These are phyloP conservation scores for Enhydra lutris DNA, from an alignment of 2,113 vertebrate species.

Conservation along the genomic window DNA sequence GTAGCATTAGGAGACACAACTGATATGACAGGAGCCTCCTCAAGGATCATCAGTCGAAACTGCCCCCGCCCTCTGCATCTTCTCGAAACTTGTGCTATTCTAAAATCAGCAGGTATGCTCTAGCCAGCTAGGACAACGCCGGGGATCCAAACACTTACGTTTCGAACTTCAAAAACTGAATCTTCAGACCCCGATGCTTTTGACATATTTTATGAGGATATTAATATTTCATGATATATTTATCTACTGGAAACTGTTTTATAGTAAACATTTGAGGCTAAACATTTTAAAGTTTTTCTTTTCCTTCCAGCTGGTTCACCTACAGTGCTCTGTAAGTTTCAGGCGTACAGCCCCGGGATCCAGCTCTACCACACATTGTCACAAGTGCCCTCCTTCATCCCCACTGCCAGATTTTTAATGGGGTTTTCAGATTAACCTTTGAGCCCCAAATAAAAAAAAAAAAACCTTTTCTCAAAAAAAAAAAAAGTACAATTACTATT, in stretches of 20 bases:
- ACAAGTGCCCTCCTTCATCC: background rate
- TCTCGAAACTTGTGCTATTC: background rate
- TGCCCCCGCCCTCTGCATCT: background rate
- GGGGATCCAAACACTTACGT: background rate
- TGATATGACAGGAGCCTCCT: background rate
- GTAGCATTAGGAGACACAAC: background rate
- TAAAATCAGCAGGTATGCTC: background rate
- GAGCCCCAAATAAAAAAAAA: constrained; percentile 5
- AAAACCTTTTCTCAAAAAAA: background rate
- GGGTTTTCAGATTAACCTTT: background rate
- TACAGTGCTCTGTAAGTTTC: background rate
- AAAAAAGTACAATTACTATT: constrained; percentile 21
- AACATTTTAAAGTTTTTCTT: background rate
- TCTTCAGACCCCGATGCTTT: background rate
- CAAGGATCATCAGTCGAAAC: background rate
- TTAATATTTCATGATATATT: background rate
- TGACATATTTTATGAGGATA: background rate
- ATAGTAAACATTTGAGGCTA: background rate
- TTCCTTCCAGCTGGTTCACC: background rate
- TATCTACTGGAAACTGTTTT: background rate
- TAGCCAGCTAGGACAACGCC: background rate
- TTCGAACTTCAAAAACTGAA: background rate
- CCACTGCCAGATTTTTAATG: background rate
- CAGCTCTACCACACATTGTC: background rate
- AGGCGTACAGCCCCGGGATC: background rate